Base-by-base conservation (phyloP, 1,140 invertebrate species). In the Hylaeus volcanicus region DNA sequence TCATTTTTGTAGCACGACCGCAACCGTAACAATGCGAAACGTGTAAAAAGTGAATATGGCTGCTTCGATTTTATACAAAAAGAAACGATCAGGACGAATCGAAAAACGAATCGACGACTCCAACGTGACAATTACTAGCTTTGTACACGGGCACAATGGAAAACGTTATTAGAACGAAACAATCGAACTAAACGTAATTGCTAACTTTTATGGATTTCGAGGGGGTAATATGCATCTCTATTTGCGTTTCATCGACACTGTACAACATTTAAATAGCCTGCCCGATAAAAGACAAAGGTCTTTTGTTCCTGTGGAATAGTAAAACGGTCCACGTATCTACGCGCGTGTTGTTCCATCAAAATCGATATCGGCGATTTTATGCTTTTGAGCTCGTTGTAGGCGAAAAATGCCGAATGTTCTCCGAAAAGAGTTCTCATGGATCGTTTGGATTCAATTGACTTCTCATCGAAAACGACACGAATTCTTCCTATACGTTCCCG, bases 321-420 rank as follows among this genome's bases (percentile, higher is more conserved):
- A 45, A 77, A 77, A 77, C 41, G 55, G 45, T 26, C 26, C 63
- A 15, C 37, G 43, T 69, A 77, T 61, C 45, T 48, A 51, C 12
- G 37, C 45, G 37, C n/a, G 74, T 37, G 53, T 66, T 61, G 73
- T 77, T 77, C 58, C 74, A 75, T 75, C 39, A 37, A 58, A 58
- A 75, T 75, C 74, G 64, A 75, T 75, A 77, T 77, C 41, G 41
- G 14, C 37, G 74, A 60, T 69, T 77, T 77, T 61, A 39, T 61
- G 65, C 74, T 77, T 69, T 77, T 9, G 43, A 77, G 74, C 56
- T 61, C 41, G 37, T 14, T 69, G 45, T 60, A 12, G 74, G n/a
- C 12, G n/a, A 43, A 75, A 56, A 55, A 75, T 26, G 51, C 5
- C 15, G n/a, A 3, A 12, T 69, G 15, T 15, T 41, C 41, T 15